Percentiles rank a stretch among this genome's conserved stretches.
These are phyloP conservation scores for Ophthalmolycus amberensis DNA, from an alignment of 2,113 vertebrate species.

Conservation along the genomic window DNA sequence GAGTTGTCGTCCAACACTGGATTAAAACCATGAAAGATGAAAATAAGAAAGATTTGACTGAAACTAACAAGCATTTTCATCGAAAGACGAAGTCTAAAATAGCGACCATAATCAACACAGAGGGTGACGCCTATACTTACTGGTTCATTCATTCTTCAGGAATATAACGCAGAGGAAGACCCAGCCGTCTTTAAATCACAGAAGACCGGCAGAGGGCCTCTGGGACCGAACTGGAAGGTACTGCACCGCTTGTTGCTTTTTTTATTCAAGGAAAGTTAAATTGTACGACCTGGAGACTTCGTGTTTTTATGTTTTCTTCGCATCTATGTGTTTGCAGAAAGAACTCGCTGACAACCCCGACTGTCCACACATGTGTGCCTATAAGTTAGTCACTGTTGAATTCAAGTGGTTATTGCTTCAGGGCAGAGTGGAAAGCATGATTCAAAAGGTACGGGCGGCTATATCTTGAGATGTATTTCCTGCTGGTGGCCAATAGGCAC, in stretches of 20 bases:
- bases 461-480: not conserved
- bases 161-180: slow-evolving; percentile 94
- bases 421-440: slow-evolving; percentile 89
- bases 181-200: slow-evolving; percentile 91
- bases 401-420: slow-evolving; percentile 93
- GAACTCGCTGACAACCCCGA: slow-evolving; percentile 87
- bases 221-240: slow-evolving; percentile 93
- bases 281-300: not conserved
- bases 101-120: too few relatives aligned
- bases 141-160: slow-evolving; percentile 77
- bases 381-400: slow-evolving; percentile 94
- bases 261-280: not conserved
- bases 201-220: slow-evolving; percentile 93
- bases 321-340: slow-evolving; percentile 80
- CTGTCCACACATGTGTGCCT: slow-evolving; percentile 97
- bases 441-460: slow-evolving; percentile 88
- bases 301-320: not conserved
- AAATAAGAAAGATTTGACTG: too few relatives aligned
- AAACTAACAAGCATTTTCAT: not conserved
- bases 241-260: not conserved
- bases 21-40: too few relatives aligned
- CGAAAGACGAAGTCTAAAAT: not conserved
- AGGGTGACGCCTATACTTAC: too few relatives aligned
- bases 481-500: too few relatives aligned
- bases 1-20: too few relatives aligned